Conservation (phyloP, 2,888 invertebrate genomes). For the Drosophila parthenogenetica region DNA sequence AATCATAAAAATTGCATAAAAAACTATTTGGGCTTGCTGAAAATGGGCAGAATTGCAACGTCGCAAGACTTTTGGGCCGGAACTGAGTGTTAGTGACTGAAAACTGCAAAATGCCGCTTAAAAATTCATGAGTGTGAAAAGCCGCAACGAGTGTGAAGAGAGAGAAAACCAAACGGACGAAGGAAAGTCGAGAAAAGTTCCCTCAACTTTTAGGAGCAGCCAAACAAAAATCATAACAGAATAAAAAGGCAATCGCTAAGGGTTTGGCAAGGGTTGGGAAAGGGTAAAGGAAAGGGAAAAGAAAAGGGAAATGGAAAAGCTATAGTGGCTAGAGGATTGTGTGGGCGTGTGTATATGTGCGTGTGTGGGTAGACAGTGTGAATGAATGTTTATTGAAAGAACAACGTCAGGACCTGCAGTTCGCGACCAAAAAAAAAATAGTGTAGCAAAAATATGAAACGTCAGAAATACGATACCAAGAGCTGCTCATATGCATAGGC, state of each 20-base stretch:
- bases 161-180: slow-evolving; percentile 4
- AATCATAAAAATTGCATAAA: slow-evolving; percentile 79
- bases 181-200: slow-evolving; percentile 40
- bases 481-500: slow-evolving; percentile 59
- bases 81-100: slow-evolving; percentile 66
- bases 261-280: not conserved
- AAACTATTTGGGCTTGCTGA: slow-evolving; percentile 71
- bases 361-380: slow-evolving; percentile 36
- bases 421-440: slow-evolving; percentile 29
- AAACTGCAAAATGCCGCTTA: slow-evolving; percentile 74
- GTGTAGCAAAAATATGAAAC: slow-evolving; percentile 39
- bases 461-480: slow-evolving; percentile 38
- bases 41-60: slow-evolving; percentile 43
- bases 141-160: slow-evolving; percentile 56
- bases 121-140: slow-evolving; percentile 78
- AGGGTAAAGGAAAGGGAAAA: not conserved
- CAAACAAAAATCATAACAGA: slow-evolving; percentile 57
- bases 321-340: slow-evolving; percentile 12
- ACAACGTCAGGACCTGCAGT: slow-evolving; percentile 38
- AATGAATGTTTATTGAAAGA: slow-evolving; percentile 63
- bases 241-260: slow-evolving; percentile 7
- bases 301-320: not conserved
- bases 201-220: slow-evolving; percentile 35
- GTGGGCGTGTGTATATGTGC: slow-evolving; percentile 26
- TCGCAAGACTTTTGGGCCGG: slow-evolving; percentile 45